Evolutionary conservation across 2,113 vertebrate species (phyloP), one percentile per base, ranked within the genome.

Genomic region (Sinocyclocheilus maitianheensis): DNA sequence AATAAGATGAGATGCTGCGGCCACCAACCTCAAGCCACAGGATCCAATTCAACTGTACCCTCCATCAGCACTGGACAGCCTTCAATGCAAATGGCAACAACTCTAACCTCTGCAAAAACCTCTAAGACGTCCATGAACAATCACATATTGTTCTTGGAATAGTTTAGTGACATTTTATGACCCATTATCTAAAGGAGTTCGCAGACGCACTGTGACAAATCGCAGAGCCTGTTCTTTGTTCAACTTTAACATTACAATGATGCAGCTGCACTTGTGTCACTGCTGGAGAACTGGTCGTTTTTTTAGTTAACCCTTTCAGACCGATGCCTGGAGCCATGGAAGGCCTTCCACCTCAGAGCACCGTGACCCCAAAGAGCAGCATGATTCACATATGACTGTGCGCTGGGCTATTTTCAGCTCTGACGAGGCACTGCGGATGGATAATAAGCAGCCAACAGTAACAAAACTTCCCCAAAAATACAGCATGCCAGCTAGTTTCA

Each of bases 71-170:
- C 43, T 34, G 37, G 30, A 83, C 18, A 69, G 72, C 72, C 34
- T 40, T 83, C 84, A 84, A 79, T 84, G 58, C 43, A 43, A 53
- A 62, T 84, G 40, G 62, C 85, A 89, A 81, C 55, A 84, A 81
- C 67, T 76, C 18, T 22, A 81, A n/a, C 76, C 75, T 46, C 76
- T 40, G 24, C 20, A 87, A 71, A 71, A 85, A 63, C 77, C 76
- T 67, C 78, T 16, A 26, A 72, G 83, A 83, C 72, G 55, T 67
- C 80, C 46, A 22, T 77, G 72, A 87, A 83, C 71, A 71, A 83
- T 60, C 84, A 46, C 79, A 26, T 58, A 83, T 81, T 89, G 84
- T 89, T 85, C 88, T 74, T 65, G 20, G 37, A 85, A 85, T 79
- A 67, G 83, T 83, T 87, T 10, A 76, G 58, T 69, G 88, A 71